These are phyloP conservation scores for Corythucha ciliata DNA, from an alignment of 2,888 invertebrate genomes.

Conservation along the genomic window DNA sequence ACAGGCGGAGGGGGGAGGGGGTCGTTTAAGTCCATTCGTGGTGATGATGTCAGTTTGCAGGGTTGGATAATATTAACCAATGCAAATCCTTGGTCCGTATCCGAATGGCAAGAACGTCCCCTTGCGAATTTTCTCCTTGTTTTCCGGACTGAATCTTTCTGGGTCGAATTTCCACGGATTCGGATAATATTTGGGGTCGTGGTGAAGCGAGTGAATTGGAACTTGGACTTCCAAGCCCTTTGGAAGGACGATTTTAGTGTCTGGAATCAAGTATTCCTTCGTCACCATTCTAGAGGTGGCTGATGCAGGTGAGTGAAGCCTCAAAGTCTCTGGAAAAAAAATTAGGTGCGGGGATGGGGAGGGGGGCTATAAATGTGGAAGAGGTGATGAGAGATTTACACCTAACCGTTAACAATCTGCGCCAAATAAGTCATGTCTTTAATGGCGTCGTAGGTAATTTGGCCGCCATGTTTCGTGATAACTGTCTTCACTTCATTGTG, in stretches of 20 bases:
- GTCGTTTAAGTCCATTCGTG: too few relatives aligned
- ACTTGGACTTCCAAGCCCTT: slow-evolving; percentile 44
- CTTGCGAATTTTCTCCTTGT: slow-evolving; percentile 44
- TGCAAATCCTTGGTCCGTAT: slow-evolving; percentile 50
- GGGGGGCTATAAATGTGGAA: too few relatives aligned
- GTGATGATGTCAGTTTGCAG: too few relatives aligned
- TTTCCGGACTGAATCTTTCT: slow-evolving; percentile 49
- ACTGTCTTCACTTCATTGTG: slow-evolving; percentile 45
- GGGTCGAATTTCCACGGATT: slow-evolving; percentile 54
- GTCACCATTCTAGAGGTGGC: slow-evolving; percentile 40
- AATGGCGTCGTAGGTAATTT: slow-evolving; percentile 48
- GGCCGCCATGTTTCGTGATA: slow-evolving; percentile 40
- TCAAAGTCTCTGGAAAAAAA: slow-evolving; percentile 33
- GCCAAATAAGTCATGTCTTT: slow-evolving; percentile 50
- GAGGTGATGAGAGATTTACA: too few relatives aligned
- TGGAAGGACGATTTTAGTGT: slow-evolving; percentile 27
- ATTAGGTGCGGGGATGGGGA: too few relatives aligned
- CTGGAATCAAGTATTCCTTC: slow-evolving; percentile 37
- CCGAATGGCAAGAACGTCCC: slow-evolving; percentile 51
- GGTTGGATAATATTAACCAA: slow-evolving; percentile 45
- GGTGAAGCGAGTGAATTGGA: slow-evolving; percentile 51
- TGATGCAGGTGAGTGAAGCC: slow-evolving; percentile 41
- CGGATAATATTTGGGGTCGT: slow-evolving; percentile 51
- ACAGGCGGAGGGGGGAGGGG: too few relatives aligned
- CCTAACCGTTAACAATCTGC: too few relatives aligned